A percentile compares a stretch with the other conserved stretches of the same genome.
These are phyloP conservation scores for Druon quercuslanigerum DNA, from an alignment of 1,140 invertebrate genomes.

Conservation along the genomic window DNA sequence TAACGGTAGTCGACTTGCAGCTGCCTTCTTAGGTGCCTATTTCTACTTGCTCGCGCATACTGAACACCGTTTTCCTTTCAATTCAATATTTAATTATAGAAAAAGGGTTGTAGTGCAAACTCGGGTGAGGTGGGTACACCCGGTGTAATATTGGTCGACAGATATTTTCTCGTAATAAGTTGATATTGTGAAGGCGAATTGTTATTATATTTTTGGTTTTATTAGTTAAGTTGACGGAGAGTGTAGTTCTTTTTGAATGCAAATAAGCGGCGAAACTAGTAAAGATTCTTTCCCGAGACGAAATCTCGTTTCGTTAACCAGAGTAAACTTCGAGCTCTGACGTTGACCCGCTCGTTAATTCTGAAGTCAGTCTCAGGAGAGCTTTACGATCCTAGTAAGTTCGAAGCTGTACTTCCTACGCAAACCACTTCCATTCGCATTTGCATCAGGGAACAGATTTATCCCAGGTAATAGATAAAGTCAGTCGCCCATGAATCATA, in stretches of 20 bases:
- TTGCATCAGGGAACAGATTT: slow-evolving; percentile 73
- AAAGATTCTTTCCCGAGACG: background rate
- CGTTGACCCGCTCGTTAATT: slow-evolving; percentile 65
- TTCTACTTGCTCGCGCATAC: slow-evolving; percentile 46
- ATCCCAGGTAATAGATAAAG: slow-evolving; percentile 70
- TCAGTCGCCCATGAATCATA: slow-evolving; percentile 58
- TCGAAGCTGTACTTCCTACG: slow-evolving; percentile 51
- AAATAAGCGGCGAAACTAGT: slow-evolving; percentile 13
- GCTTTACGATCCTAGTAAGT: slow-evolving; percentile 59
- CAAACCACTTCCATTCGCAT: slow-evolving; percentile 57
- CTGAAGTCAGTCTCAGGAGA: slow-evolving; percentile 60
- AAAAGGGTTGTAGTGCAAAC: too few species aligned
- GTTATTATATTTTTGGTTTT: background rate
- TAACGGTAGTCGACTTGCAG: slow-evolving; percentile 51
- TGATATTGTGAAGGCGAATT: too few species aligned
- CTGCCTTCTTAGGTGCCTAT: slow-evolving; percentile 46
- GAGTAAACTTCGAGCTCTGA: slow-evolving; percentile 53
- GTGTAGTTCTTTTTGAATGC: background rate
- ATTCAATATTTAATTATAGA: background rate
- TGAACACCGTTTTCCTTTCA: slow-evolving; percentile 57
- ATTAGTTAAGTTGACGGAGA: background rate
- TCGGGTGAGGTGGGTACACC: too few species aligned
- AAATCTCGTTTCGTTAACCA: slow-evolving; percentile 48
- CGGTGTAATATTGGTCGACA: too few species aligned
- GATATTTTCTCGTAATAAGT: too few species aligned